Percentiles rank a stretch among this genome's conserved stretches.
phyloP scores from a whole-genome alignment of 92 coral and sea anemone genomes.

The Diadumene lineata region DNA sequence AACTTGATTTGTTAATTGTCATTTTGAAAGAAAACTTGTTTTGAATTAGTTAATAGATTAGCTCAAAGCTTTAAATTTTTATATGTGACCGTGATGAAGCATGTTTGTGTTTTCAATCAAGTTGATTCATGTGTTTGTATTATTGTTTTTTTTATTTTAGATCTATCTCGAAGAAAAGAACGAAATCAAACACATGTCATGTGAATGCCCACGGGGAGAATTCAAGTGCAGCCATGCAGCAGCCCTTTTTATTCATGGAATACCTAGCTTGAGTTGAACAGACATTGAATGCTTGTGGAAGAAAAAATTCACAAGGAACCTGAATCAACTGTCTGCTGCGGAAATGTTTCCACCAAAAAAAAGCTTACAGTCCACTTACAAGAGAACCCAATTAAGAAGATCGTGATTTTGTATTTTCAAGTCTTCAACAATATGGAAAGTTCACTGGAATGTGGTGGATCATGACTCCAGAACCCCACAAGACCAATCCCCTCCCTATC shows the following conservation, averaged over 20 bases:
- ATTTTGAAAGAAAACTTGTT: no score
- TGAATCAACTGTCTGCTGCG: not conserved
- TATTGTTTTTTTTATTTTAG: no score
- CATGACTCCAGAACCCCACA: no score
- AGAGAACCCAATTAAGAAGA: slow-evolving; percentile 10
- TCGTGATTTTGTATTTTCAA: slow-evolving; percentile 16
- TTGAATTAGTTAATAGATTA: not conserved
- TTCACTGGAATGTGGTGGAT: no score
- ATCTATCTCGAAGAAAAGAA: not conserved
- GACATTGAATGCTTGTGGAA: slow-evolving; percentile 46
- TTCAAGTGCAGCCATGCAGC: slow-evolving; percentile 53
- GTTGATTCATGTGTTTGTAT: slow-evolving; percentile 29
- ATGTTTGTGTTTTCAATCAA: slow-evolving; percentile 23
- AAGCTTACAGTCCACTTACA: slow-evolving; percentile 23
- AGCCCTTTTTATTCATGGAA: slow-evolving; percentile 42
- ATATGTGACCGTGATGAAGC: not conserved
- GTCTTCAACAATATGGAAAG: slow-evolving; percentile 26
- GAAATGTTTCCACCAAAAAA: slow-evolving; percentile 46
- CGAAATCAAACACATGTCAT: slow-evolving; percentile 27
- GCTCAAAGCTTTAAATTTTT: not conserved
- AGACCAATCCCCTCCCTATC: slow-evolving; percentile 28
- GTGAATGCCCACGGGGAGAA: slow-evolving; percentile 46
- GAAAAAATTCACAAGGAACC: slow-evolving; percentile 26
- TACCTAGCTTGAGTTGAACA: slow-evolving; percentile 43
- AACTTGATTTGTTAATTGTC: not conserved